Percentiles rank a stretch among this genome's conserved stretches.
phyloP scores from a whole-genome alignment of 1,140 invertebrate species.

The Aphelenchoides fujianensis region DNA sequence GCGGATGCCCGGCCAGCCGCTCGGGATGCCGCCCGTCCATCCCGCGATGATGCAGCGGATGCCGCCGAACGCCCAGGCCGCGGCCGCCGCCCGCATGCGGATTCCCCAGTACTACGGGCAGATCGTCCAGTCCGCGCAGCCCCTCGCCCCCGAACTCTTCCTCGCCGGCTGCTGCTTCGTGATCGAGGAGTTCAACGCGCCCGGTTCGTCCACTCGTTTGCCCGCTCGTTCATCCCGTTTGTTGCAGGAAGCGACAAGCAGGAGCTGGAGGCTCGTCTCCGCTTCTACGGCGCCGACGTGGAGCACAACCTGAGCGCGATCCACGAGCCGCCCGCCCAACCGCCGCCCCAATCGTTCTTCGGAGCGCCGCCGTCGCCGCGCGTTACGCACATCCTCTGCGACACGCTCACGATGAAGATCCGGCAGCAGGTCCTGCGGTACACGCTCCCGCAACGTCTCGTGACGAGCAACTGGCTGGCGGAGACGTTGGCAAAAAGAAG shows the following conservation, averaged over 20 bases:
- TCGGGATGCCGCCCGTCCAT: not conserved
- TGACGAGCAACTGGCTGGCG: not conserved
- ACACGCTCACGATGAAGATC: not conserved
- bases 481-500: not conserved
- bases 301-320: conserved; percentile 4
- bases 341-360: not conserved
- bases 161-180: conserved; percentile 1
- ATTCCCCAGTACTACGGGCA: not conserved
- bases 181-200: not conserved
- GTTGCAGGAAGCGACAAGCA: not conserved
- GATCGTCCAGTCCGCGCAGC: not conserved
- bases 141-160: not conserved
- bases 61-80: not conserved
- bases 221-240: too few relatives aligned
- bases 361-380: not conserved
- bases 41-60: not conserved
- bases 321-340: not conserved
- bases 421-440: not conserved
- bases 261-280: conserved; percentile 5
- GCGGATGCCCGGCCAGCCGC: not conserved
- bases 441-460: not conserved
- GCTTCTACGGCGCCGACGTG: conserved; percentile 14
- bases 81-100: not conserved
- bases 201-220: not conserved
- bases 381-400: not conserved